Percentiles rank a stretch among this genome's conserved stretches.
Evolutionary conservation across 2,888 invertebrate species (phyloP).

Genomic region (Sussaba pulchella): DNA sequence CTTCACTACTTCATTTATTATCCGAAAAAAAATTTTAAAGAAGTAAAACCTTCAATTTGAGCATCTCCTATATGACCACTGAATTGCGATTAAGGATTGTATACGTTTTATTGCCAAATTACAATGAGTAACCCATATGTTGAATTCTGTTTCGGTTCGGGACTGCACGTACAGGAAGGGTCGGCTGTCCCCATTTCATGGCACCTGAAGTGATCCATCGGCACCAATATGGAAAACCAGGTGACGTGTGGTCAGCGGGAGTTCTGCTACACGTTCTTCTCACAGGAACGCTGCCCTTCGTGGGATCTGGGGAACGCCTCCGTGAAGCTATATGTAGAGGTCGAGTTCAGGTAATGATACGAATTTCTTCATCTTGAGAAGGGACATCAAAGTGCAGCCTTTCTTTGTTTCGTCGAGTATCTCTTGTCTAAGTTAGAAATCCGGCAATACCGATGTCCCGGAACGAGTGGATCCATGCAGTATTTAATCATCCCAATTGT

Average conservation of each 20-base stretch:
- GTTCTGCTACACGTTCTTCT: constrained; percentile 97
- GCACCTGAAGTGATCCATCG: constrained; percentile 98
- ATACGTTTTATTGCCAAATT: background rate
- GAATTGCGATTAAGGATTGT: constrained; percentile 18
- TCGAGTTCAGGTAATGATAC: constrained; percentile 88
- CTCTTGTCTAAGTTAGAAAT: too few species aligned
- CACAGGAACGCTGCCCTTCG: constrained; percentile 97
- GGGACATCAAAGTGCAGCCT: too few species aligned
- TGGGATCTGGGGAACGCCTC: constrained; percentile 96
- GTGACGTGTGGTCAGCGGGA: constrained; percentile 99
- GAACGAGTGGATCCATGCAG: too few species aligned
- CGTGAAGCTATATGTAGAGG: constrained; percentile 96
- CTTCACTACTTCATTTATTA: too few species aligned
- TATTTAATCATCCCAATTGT: too few species aligned
- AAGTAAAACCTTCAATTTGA: too few species aligned
- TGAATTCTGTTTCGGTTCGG: constrained; percentile 43
- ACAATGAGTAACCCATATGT: constrained; percentile 16
- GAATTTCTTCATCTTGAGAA: too few species aligned
- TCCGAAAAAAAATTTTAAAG: too few species aligned
- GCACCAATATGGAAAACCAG: constrained; percentile 96
- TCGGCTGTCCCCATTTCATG: constrained; percentile 99
- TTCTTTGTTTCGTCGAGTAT: too few species aligned
- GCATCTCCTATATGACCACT: constrained; percentile 44
- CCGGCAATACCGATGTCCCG: too few species aligned
- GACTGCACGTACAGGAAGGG: constrained; percentile 88